These are phyloP conservation scores for Styela plicata DNA, from an alignment of 23 tunicate genomes.

Conservation along the genomic window DNA sequence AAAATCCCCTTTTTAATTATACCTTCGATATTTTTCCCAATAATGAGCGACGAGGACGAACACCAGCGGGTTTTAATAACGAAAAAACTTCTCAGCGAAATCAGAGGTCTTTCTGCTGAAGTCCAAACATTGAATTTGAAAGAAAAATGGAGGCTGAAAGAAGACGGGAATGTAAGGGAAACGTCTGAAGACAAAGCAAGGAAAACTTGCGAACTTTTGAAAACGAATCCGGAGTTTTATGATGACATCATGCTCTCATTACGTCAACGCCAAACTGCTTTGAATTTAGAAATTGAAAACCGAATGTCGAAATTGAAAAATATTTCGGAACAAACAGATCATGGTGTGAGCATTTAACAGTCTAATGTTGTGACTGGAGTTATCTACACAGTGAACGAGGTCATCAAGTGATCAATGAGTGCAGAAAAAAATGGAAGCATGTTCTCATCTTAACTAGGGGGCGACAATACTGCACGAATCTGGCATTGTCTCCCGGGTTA, in stretches of 20 bases:
- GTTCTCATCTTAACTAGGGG: no score
- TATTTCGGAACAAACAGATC: no score
- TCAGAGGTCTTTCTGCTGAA: not conserved
- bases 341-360: no score
- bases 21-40: no score
- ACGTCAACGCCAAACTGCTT: conserved; percentile 23
- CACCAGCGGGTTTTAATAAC: not conserved
- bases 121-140: conserved; percentile 13
- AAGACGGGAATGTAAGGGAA: not conserved
- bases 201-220: not conserved
- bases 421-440: no score
- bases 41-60: not conserved
- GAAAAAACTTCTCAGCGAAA: not conserved
- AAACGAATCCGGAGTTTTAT: conserved; percentile 13
- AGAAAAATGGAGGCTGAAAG: conserved; percentile 1
- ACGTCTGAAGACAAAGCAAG: conserved; percentile 12
- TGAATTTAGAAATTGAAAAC: conserved; percentile 11
- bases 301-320: not conserved
- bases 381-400: no score
- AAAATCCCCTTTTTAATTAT: no score
- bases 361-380: no score
- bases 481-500: no score
- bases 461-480: no score
- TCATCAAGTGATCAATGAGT: no score
- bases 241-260: conserved; percentile 31